These are phyloP conservation scores for Dicycla oo DNA, from an alignment of 2,888 invertebrate species.

Conservation along the genomic window DNA sequence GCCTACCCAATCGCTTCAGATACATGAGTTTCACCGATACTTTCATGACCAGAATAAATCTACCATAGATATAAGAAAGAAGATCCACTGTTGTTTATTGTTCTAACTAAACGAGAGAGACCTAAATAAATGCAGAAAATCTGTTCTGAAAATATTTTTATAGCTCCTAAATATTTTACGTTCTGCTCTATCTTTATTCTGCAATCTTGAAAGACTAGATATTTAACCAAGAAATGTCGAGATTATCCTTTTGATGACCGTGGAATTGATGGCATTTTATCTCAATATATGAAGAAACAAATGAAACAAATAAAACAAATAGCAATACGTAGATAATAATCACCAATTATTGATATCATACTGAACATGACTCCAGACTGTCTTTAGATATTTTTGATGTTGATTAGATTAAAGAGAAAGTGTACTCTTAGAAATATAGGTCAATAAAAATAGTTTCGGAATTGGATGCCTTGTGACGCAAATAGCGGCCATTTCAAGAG, in stretches of 20 bases:
- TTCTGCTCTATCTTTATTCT: slow-evolving; percentile 24
- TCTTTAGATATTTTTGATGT: slow-evolving; percentile 23
- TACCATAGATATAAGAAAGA: too few species aligned
- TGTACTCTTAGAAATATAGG: slow-evolving; percentile 29
- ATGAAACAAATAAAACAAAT: slow-evolving; percentile 12
- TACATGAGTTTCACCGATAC: slow-evolving; percentile 27
- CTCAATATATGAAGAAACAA: slow-evolving; percentile 7
- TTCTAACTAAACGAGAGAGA: slow-evolving; percentile 1
- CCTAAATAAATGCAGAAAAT: slow-evolving; percentile 18
- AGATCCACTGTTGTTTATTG: slow-evolving; percentile 6
- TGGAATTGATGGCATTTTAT: slow-evolving; percentile 12
- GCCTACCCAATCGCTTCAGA: slow-evolving; percentile 12
- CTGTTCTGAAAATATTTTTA: slow-evolving; percentile 13
- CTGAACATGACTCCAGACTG: slow-evolving; percentile 24
- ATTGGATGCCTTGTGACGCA: slow-evolving; percentile 49
- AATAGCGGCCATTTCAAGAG: background rate
- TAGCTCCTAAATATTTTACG: slow-evolving; percentile 15
- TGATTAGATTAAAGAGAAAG: slow-evolving; percentile 51
- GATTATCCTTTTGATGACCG: slow-evolving; percentile 12
- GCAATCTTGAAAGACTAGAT: background rate
- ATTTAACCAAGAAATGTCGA: background rate
- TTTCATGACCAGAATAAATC: slow-evolving; percentile 26
- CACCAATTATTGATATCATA: slow-evolving; percentile 50
- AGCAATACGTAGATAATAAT: slow-evolving; percentile 19
- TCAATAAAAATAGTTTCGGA: slow-evolving; percentile 48